A percentile compares a stretch with the other conserved stretches of the same genome.
Evolutionary conservation across 2,797 vertebrate species (phyloP).

Genomic region (Mormyrops boulengeri): DNA sequence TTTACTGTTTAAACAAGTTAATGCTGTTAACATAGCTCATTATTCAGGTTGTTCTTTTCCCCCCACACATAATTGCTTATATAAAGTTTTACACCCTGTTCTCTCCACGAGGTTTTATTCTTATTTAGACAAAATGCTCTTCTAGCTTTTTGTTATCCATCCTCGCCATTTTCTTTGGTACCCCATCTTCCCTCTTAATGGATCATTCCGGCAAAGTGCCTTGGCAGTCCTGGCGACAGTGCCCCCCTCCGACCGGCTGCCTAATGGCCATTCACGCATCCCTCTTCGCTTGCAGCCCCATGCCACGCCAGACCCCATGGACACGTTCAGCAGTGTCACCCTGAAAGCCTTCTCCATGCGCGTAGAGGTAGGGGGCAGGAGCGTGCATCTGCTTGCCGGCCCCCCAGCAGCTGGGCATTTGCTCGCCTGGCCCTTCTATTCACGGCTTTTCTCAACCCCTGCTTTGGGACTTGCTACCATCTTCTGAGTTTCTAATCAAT

Average conservation of each 20-base stretch:
- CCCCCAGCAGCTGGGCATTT: neutral
- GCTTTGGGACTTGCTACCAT: neutral
- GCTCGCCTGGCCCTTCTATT: neutral
- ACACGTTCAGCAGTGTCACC: conserved; percentile 77
- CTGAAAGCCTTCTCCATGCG: conserved; percentile 87
- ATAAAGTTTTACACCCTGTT: neutral
- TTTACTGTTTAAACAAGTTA: neutral
- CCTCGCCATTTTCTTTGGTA: conserved; percentile 22
- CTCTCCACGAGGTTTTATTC: neutral
- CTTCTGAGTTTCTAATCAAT: neutral
- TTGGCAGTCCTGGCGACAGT: conserved; percentile 25
- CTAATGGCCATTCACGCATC: conserved; percentile 37
- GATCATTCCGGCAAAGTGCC: conserved; percentile 30
- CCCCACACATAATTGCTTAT: neutral
- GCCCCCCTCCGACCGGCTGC: conserved; percentile 8
- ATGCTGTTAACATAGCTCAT: neutral
- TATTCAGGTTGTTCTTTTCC: neutral
- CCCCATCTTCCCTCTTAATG: conserved; percentile 19
- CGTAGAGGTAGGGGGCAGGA: conserved; percentile 73
- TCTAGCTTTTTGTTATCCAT: conserved; percentile 28
- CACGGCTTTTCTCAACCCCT: neutral
- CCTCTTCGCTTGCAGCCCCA: conserved; percentile 79
- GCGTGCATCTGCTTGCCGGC: neutral
- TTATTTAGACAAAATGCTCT: neutral
- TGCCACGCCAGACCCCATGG: conserved; percentile 75